These are phyloP conservation scores for Pogona vitticeps DNA, from an alignment of 2,113 vertebrate genomes.

Conservation along the genomic window DNA sequence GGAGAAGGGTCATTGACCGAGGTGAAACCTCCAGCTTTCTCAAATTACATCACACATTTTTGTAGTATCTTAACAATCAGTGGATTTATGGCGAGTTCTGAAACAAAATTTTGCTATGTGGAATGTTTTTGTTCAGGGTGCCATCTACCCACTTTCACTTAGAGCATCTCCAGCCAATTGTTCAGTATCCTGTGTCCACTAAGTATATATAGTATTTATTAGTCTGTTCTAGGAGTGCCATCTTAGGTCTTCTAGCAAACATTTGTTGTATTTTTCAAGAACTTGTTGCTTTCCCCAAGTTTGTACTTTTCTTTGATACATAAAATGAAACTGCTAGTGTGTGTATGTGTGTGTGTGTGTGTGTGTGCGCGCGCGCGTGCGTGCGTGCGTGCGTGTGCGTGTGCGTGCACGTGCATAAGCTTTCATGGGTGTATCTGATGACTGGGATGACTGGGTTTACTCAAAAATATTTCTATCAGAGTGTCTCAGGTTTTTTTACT, in stretches of 20 bases:
- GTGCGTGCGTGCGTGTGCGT: too few species aligned
- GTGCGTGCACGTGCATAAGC: neutral
- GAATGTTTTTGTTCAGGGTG: neutral
- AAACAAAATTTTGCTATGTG: neutral
- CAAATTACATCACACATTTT: neutral
- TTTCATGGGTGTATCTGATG: neutral
- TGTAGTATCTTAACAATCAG: neutral
- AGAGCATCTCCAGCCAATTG: neutral
- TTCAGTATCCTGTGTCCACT: neutral
- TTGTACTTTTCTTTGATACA: neutral
- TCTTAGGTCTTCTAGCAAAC: neutral
- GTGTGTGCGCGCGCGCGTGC: too few species aligned
- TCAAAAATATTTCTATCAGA: neutral
- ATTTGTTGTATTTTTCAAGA: neutral
- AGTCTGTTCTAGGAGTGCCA: too few species aligned
- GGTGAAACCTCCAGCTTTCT: neutral
- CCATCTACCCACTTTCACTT: neutral
- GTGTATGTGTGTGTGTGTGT: too few species aligned
- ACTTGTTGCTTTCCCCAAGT: neutral
- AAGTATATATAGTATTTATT: too few species aligned
- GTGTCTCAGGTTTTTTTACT: neutral
- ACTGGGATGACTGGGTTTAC: too few species aligned
- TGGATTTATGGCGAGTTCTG: neutral
- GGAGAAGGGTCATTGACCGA: neutral
- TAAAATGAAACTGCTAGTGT: too few species aligned